Percentiles rank a stretch among this genome's conserved stretches.
Evolutionary conservation across 2,113 vertebrate species (phyloP).

Genomic region (Spheniscus mendiculus): DNA sequence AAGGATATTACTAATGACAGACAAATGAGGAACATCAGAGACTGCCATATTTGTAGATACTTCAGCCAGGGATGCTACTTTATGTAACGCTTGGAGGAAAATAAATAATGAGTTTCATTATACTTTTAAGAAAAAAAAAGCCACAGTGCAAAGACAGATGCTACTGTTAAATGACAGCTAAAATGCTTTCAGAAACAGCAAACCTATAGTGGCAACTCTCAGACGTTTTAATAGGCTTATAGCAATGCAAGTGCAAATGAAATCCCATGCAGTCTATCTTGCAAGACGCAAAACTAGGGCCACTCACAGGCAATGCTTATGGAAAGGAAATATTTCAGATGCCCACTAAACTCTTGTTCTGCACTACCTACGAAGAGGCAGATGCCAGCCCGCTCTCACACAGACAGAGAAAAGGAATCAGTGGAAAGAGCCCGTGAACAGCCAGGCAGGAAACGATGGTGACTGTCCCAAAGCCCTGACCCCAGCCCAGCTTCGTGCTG

Average conservation of each 20-base stretch:
- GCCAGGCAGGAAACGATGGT: rapidly evolving
- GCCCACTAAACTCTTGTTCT: neutral
- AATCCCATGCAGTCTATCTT: neutral
- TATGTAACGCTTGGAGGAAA: neutral
- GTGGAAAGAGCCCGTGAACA: neutral
- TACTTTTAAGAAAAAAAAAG: neutral
- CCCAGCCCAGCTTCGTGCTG: neutral
- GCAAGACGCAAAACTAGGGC: neutral
- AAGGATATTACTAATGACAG: constrained; percentile 41
- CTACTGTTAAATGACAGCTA: neutral
- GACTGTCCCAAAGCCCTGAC: neutral
- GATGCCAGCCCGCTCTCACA: neutral
- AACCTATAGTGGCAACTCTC: neutral
- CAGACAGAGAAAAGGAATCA: neutral
- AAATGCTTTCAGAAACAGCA: neutral
- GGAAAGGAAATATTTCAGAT: neutral
- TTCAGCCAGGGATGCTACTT: neutral
- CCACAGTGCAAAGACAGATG: neutral
- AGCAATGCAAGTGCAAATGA: neutral
- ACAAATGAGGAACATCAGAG: constrained; percentile 21
- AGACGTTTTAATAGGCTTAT: neutral
- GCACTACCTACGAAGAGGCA: neutral
- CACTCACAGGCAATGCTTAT: neutral
- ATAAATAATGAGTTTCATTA: neutral
- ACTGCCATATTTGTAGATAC: constrained; percentile 1